Percentiles rank a stretch among this genome's conserved stretches.
These are phyloP conservation scores for Zosterops borbonicus DNA, from an alignment of 2,113 vertebrate species.

Conservation along the genomic window DNA sequence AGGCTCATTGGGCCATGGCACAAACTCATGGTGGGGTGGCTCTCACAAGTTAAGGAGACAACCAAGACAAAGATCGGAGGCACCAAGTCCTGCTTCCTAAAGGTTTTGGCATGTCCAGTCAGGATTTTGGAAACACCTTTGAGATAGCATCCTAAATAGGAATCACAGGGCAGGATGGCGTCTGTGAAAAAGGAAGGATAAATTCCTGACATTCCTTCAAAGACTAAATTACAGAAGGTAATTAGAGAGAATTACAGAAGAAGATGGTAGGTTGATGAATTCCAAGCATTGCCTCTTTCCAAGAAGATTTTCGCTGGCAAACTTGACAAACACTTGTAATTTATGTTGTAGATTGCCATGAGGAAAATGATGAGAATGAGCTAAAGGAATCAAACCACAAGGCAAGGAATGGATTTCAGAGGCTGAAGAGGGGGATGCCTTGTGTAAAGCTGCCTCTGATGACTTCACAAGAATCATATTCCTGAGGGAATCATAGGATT, in stretches of 20 bases:
- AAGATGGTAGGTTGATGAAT: neutral
- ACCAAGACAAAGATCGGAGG: neutral
- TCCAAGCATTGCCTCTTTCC: neutral
- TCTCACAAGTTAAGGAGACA: neutral
- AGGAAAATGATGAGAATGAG: neutral
- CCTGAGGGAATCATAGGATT: neutral
- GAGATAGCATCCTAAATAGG: neutral
- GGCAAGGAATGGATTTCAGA: neutral
- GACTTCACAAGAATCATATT: neutral
- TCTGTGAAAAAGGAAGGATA: neutral
- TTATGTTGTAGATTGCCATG: neutral
- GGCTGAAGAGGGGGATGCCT: neutral
- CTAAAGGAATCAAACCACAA: neutral
- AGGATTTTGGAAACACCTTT: neutral
- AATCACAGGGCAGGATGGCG: neutral
- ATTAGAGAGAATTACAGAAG: neutral
- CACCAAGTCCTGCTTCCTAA: neutral
- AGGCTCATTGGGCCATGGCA: too few relatives aligned
- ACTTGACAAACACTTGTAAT: neutral
- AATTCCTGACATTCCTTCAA: neutral
- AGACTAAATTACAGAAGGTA: neutral
- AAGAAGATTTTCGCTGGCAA: neutral
- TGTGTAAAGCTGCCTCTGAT: neutral
- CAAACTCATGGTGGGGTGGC: fast-evolving
- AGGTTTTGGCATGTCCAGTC: neutral